Evolutionary conservation across 2,888 invertebrate species (phyloP).

Genomic region (Glyphotaelius pellucidus): DNA sequence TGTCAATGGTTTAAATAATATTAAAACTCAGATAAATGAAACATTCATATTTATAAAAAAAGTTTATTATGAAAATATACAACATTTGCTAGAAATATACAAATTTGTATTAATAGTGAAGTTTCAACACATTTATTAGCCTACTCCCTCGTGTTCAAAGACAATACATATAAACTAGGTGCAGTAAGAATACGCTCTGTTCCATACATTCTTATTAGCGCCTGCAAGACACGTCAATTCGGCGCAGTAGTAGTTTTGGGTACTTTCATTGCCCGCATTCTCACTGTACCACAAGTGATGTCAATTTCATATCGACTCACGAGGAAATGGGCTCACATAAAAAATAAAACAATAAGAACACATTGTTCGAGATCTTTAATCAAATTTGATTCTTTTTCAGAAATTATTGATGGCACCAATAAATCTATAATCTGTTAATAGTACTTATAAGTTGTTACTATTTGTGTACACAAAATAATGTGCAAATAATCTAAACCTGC

Average conservation of each 20-base stretch:
- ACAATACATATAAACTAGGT: no score
- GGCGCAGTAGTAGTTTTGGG: no score
- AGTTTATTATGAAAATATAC: background rate
- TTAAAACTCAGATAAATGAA: background rate
- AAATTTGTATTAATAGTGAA: background rate
- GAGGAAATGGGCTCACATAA: background rate
- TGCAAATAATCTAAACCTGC: background rate
- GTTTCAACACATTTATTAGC: background rate
- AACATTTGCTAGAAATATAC: background rate
- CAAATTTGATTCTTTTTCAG: background rate
- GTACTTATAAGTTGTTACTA: background rate
- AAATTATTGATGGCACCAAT: background rate
- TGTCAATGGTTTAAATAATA: no score
- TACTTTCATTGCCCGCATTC: no score
- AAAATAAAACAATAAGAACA: background rate
- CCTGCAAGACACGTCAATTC: no score
- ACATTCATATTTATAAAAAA: background rate
- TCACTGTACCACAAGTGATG: no score
- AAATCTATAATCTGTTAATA: background rate
- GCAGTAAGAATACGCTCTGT: no score
- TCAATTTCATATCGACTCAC: no score
- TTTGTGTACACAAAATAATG: background rate
- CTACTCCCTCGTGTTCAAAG: no score
- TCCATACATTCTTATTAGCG: no score
- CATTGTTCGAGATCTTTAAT: background rate